phyloP scores from a whole-genome alignment of 2,888 invertebrate species.

The Epinotia bilunana region DNA sequence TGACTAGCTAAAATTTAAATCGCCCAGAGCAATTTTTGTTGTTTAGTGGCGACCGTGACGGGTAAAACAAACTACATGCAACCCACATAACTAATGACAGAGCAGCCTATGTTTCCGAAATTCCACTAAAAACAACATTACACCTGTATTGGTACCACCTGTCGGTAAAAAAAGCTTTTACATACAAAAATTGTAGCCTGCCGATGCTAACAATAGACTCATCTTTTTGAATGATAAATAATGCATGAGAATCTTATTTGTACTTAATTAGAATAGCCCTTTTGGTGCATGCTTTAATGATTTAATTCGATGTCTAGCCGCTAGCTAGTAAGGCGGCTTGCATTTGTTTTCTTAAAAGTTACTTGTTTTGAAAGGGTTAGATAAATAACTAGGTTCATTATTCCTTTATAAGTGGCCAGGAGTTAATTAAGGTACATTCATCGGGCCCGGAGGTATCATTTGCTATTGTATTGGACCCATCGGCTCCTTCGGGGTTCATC shows the following conservation, averaged over 20 bases:
- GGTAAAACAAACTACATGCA: constrained; percentile 77
- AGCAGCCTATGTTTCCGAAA: constrained; percentile 63
- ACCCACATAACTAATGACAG: constrained; percentile 62
- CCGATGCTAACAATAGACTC: constrained; percentile 63
- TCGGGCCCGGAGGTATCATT: constrained; percentile 80
- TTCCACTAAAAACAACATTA: constrained; percentile 59
- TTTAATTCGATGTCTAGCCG: constrained; percentile 41
- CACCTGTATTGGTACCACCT: constrained; percentile 74
- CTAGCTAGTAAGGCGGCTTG: constrained; percentile 38
- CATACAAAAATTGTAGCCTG: constrained; percentile 57
- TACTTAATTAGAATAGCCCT: constrained; percentile 44
- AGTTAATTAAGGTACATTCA: constrained; percentile 82
- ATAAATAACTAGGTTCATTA: constrained; percentile 66
- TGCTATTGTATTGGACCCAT: constrained; percentile 80
- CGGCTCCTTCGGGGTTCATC: constrained; percentile 76
- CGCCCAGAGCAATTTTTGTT: constrained; percentile 61
- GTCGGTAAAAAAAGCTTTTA: constrained; percentile 63
- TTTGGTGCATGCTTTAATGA: constrained; percentile 33
- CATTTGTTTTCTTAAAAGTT: constrained; percentile 47
- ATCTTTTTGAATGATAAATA: constrained; percentile 45
- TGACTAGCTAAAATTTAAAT: constrained; percentile 77
- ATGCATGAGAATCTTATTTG: constrained; percentile 47
- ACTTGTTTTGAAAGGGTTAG: constrained; percentile 51
- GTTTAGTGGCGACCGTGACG: constrained; percentile 74
- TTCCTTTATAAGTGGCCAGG: constrained; percentile 73